Evolutionary conservation across 2,113 vertebrate species (phyloP), one percentile per base, ranked within the genome.

Genomic region (Bubo bubo): DNA sequence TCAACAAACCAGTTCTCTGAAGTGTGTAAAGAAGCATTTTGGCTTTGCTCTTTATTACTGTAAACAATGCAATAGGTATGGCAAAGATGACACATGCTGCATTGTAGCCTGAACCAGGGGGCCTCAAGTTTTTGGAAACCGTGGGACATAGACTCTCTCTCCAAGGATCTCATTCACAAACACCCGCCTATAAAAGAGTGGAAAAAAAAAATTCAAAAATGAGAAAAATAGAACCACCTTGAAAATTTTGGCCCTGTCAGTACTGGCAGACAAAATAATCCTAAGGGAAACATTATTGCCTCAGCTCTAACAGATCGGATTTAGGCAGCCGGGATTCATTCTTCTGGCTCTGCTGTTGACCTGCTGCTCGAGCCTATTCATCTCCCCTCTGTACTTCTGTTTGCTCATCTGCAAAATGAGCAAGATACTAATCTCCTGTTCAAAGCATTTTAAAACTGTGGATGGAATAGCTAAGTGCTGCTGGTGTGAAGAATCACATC

Each of bases 341-440:
- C 92, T 82, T 94, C 53, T 79, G 87, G 95, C 92, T 85, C 66
- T 82, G 90, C 90, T 96, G 92, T 75, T 96, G 96, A 96, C 95
- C 95, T 95, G 86, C 94, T 91, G 94, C 86, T 95, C 89, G 35
- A 79, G 89, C 74, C 86, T 89, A 93, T 93, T 92, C 92, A 79
- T 86, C 87, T 95, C 94, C 70, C 66, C 95, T 90, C 94, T 89
- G 83, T 70, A 81, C 88, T 95, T 95, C 96, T 95, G 95, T 95
- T 96, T 97, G 95, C 94, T 94, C 93, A 96, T 95, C 91, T 97
- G 96, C 94, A 95, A 97, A 97, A 96, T 81, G 94, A 96, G 95
- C 94, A 94, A 91, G 96, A 95, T 95, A 93, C 95, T 95, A 91
- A 95, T 95, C 96, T 97, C 86, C 94, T 94, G 83, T 72, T 96